Conservation (phyloP, 2,113 vertebrate species). For the Beaufortia kweichowensis region DNA sequence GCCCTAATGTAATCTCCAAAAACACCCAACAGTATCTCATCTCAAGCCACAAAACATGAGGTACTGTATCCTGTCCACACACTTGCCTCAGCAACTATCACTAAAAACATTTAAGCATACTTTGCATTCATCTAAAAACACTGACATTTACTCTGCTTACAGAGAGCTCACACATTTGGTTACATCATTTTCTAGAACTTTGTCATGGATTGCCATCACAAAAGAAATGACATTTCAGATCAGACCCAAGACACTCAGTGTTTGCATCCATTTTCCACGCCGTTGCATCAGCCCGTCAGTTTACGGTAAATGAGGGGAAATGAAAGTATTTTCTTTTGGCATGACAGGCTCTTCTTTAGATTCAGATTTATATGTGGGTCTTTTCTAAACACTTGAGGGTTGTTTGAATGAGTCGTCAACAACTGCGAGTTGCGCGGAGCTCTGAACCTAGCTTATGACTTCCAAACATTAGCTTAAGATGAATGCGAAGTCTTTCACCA, state of each 20-base stretch:
- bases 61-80: neutral
- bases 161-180: neutral
- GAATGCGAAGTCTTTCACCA: neutral
- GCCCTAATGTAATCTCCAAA: too few species aligned
- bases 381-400: slow-evolving; percentile 1
- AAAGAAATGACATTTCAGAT: slow-evolving; percentile 40
- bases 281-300: slow-evolving; percentile 43
- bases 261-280: slow-evolving; percentile 32
- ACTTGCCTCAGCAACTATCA: neutral
- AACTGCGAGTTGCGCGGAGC: neutral
- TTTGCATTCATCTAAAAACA: neutral
- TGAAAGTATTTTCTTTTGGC: slow-evolving; percentile 28
- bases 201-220: slow-evolving; percentile 34
- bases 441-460: neutral
- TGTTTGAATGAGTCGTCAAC: slow-evolving; percentile 26
- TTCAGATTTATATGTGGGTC: slow-evolving; percentile 10
- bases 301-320: slow-evolving; percentile 28
- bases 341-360: slow-evolving; percentile 18
- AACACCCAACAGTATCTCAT: too few species aligned
- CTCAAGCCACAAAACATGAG: too few species aligned
- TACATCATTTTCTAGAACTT: slow-evolving; percentile 35
- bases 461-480: neutral
- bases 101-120: neutral
- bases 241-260: slow-evolving; percentile 5
- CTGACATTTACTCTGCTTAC: neutral